These are phyloP conservation scores for Illadopsis cleaveri DNA, from an alignment of 2,113 vertebrate species.

Conservation along the genomic window DNA sequence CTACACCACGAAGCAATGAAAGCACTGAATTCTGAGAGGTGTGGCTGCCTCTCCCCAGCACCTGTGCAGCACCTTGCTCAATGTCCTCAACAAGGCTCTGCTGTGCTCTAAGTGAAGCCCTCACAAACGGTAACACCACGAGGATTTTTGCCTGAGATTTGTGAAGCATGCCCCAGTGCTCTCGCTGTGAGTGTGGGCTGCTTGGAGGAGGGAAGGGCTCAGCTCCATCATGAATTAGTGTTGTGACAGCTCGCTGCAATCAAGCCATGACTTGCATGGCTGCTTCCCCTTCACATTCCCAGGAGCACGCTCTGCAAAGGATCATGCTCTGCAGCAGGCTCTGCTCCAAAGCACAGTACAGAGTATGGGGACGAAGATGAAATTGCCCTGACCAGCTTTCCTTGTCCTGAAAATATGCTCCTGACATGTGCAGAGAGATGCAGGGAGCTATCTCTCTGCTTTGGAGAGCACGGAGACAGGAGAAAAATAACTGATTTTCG, in stretches of 20 bases:
- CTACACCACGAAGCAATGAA: background rate
- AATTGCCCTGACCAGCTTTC: constrained; percentile 16
- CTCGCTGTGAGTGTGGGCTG: background rate
- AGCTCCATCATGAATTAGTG: background rate
- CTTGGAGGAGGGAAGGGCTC: background rate
- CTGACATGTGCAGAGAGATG: background rate
- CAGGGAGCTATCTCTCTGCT: background rate
- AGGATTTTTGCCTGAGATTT: background rate
- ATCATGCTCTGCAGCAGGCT: constrained; percentile 11
- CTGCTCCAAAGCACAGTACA: constrained; percentile 25
- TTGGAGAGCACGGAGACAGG: background rate
- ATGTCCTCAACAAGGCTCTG: background rate
- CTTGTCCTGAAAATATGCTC: background rate
- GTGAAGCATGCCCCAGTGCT: background rate
- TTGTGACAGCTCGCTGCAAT: constrained; percentile 18
- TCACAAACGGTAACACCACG: background rate
- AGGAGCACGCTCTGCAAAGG: constrained; percentile 20
- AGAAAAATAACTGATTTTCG: background rate
- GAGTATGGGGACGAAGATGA: background rate
- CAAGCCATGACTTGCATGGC: background rate
- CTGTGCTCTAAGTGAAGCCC: background rate
- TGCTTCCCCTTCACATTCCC: constrained; percentile 24
- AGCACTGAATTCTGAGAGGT: background rate
- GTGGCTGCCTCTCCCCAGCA: background rate
- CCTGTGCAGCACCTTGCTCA: background rate